Evolutionary conservation across 2,888 invertebrate species (phyloP).

Genomic region (Hyposoter didymator): DNA sequence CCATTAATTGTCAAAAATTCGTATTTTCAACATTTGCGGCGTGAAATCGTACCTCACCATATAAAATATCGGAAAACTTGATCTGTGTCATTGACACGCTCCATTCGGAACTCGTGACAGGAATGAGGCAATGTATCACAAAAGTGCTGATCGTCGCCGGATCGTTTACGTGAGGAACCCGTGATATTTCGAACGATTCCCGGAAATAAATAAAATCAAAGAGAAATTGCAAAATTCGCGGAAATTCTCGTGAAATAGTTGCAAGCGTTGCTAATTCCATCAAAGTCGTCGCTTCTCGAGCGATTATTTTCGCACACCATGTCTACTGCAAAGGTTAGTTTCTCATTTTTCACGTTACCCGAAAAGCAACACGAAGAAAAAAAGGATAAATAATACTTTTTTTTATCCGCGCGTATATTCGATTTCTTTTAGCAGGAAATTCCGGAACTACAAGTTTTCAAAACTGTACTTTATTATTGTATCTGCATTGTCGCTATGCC

Average conservation of each 20-base stretch:
- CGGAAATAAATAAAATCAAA: not conserved
- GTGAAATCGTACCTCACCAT: not conserved
- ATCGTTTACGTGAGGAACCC: not conserved
- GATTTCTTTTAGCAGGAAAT: conserved; percentile 85
- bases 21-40: not conserved
- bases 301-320: conserved; percentile 3
- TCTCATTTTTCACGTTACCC: not conserved
- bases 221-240: not conserved
- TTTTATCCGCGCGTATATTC: conserved; percentile 18
- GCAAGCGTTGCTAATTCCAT: not conserved
- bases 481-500: conserved; percentile 91
- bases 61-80: not conserved
- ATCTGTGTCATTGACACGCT: not conserved
- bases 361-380: not conserved
- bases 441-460: conserved; percentile 90
- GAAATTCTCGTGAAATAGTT: not conserved
- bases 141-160: conserved; percentile 1
- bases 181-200: not conserved
- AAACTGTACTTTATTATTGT: conserved; percentile 91
- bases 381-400: not conserved
- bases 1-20: not conserved
- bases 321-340: conserved; percentile 39
- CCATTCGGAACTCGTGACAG: conserved; percentile 22
- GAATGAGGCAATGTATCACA: conserved; percentile 4
- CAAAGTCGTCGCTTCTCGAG: not conserved